Conservation (phyloP, 2,797 vertebrate species). For the Tragelaphus eurycerus region DNA sequence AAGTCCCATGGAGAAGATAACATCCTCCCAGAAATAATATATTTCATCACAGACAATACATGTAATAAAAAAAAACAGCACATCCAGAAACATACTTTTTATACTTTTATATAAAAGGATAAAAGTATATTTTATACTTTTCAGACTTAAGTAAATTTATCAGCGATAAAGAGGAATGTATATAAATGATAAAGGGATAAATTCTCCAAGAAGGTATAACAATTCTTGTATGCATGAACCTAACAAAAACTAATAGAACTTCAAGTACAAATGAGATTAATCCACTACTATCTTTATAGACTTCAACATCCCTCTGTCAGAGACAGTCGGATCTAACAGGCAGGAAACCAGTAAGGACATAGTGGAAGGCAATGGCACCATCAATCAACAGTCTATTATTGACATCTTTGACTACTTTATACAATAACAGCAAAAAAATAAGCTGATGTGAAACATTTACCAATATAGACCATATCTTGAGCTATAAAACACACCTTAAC, state of each 20-base stretch:
- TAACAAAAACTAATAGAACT: not conserved
- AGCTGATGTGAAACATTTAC: not conserved
- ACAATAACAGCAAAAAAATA: not conserved
- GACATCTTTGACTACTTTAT: not conserved
- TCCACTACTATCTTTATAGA: not conserved
- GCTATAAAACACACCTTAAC: not conserved
- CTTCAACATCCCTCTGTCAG: not conserved
- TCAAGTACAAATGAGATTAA: not conserved
- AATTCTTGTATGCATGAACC: not conserved
- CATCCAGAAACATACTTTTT: not conserved
- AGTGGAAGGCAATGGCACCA: not conserved
- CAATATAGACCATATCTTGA: not conserved
- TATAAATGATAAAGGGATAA: not conserved
- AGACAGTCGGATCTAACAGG: not conserved
- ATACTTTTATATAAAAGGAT: no score
- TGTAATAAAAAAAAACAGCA: not conserved
- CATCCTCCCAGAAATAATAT: not conserved
- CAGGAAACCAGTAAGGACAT: not conserved
- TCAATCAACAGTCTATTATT: not conserved
- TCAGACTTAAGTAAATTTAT: not conserved
- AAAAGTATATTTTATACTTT: not conserved
- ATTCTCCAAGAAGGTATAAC: not conserved
- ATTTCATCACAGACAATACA: not conserved
- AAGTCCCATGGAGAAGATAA: not conserved
- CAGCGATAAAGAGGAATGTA: not conserved